phyloP scores from a whole-genome alignment of 2,888 invertebrate genomes.

The Aromia moschata region DNA sequence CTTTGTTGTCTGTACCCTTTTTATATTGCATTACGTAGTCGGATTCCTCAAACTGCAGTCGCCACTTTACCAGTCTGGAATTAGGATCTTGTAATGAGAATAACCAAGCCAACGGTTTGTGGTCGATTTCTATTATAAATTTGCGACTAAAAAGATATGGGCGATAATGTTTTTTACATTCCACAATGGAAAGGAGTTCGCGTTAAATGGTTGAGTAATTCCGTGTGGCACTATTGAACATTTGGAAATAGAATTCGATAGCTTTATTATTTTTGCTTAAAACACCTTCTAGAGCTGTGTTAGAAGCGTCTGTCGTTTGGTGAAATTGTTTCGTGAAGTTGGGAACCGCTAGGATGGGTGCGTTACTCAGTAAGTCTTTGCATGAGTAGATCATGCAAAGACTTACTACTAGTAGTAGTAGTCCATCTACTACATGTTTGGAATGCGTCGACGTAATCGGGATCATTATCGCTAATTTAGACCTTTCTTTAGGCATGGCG shows the following conservation, averaged over 20 bases:
- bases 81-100: slow-evolving; percentile 31
- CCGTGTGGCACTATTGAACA: not conserved
- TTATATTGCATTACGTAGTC: slow-evolving; percentile 33
- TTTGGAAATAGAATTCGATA: not conserved
- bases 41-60: slow-evolving; percentile 29
- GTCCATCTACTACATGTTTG: too few species aligned
- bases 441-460: not conserved
- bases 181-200: slow-evolving; percentile 9
- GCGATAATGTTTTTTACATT: slow-evolving; percentile 31
- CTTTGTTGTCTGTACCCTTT: slow-evolving; percentile 29
- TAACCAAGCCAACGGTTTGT: slow-evolving; percentile 34
- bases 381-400: too few species aligned
- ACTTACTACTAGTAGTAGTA: too few species aligned
- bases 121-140: slow-evolving; percentile 29
- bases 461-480: not conserved
- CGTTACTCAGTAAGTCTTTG: too few species aligned
- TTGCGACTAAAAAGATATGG: slow-evolving; percentile 35
- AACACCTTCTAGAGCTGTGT: not conserved
- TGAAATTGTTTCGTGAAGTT: slow-evolving; percentile 2
- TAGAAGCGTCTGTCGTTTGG: not conserved
- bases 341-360: not conserved
- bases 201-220: slow-evolving; percentile 3
- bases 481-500: not conserved
- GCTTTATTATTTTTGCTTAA: not conserved
- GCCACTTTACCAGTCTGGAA: slow-evolving; percentile 33